Conservation (phyloP, 2,888 invertebrate genomes). For the Ornithoptera priamus region DNA sequence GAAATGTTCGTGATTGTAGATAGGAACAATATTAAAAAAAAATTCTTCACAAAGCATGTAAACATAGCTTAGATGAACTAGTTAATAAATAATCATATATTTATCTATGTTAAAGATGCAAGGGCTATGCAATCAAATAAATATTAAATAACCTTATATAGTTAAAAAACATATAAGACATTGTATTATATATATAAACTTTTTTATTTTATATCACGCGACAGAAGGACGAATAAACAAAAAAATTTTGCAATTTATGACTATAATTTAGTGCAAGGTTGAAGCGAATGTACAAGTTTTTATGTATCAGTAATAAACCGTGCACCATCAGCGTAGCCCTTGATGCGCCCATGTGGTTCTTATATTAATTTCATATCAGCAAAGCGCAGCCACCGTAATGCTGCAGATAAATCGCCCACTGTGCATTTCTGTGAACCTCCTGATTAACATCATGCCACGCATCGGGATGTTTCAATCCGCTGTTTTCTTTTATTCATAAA, state of each 20-base stretch:
- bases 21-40: too few relatives aligned
- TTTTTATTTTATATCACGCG: background rate
- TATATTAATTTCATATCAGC: conserved; percentile 74
- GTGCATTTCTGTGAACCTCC: conserved; percentile 70
- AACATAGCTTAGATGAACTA: too few relatives aligned
- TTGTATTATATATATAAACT: background rate
- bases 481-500: conserved; percentile 55
- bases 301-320: background rate
- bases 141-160: too few relatives aligned
- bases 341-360: conserved; percentile 61
- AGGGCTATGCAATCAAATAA: too few relatives aligned
- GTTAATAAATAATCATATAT: too few relatives aligned
- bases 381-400: conserved; percentile 58
- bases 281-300: background rate
- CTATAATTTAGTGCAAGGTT: background rate
- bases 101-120: too few relatives aligned
- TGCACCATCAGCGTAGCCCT: conserved; percentile 26
- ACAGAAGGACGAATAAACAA: background rate
- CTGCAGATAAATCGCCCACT: conserved; percentile 63
- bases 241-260: background rate
- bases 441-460: conserved; percentile 57
- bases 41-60: too few relatives aligned
- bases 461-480: conserved; percentile 41
- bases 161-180: too few relatives aligned
- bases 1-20: too few relatives aligned